Evolutionary conservation across 2,888 invertebrate species (phyloP), one percentile per base, ranked within the genome.

Genomic region (Bimastos eiseni): DNA sequence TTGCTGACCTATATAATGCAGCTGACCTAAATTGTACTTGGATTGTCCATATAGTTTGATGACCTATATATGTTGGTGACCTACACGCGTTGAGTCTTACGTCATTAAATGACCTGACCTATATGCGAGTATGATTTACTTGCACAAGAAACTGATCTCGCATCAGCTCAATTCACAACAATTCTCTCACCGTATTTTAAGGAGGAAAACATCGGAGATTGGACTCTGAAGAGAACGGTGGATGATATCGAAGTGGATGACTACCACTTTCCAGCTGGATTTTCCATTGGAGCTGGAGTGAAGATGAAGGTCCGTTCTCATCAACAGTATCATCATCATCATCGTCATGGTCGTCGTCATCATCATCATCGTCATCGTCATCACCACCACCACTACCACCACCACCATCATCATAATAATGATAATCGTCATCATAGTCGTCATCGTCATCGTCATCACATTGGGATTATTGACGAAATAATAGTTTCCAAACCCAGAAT

Each of bases 221-320:
- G 91, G 91, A 84, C 49, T n/a, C 41, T 91, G 33, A 91, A 49
- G 37, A 41, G 91, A 89, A 88, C 44, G 17, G 89, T 91, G 24
- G 91, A 91, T 89, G 91, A 90, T n/a, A 70, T 37, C n/a, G 90
- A 90, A 70, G 86, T 88, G 89, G 83, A 38, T 30, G 37, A 33
- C 13, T 49, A 88, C 30, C 88, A 36, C 49, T 84, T 91, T 36
- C 88, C 86, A 37, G 38, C 44, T 37, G 88, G 89, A 37, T 55
- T 90, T 37, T 83, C 84, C n/a, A 86, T 91, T 21, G 49, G 33
- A 44, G 24, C 91, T 11, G 91, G 91, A 37, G 91, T 83, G 0
- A 91, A 91, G 70, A 38, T 91, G n/a, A 91, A 88, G 91, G 91
- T 91, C 17, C 70, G 70, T 70, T n/a, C 11, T 70, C 70, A 70